Conservation (phyloP, 1,140 invertebrate species). For the Plectus sambesii region DNA sequence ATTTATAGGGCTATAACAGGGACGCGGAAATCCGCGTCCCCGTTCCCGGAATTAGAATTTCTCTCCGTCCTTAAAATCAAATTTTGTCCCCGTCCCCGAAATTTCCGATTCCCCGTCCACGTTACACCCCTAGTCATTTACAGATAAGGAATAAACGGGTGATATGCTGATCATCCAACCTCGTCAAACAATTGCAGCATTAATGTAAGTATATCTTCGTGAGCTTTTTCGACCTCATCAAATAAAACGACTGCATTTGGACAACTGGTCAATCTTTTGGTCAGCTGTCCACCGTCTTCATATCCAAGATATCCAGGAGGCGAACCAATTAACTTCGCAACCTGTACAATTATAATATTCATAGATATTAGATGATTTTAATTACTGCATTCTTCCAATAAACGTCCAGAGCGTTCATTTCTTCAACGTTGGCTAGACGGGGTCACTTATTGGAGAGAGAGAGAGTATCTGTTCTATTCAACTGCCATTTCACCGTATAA, state of each 20-base stretch:
- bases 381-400: too few species aligned
- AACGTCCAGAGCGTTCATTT: slow-evolving; percentile 16
- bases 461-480: slow-evolving; percentile 1
- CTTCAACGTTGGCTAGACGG: neutral
- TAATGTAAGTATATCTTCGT: slow-evolving; percentile 81
- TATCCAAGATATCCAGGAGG: slow-evolving; percentile 86
- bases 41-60: too few species aligned
- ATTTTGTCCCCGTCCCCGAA: too few species aligned
- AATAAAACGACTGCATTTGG: slow-evolving; percentile 82
- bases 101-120: too few species aligned
- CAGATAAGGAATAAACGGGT: too few species aligned
- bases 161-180: slow-evolving; percentile 52
- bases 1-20: too few species aligned
- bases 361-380: too few species aligned
- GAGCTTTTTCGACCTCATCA: slow-evolving; percentile 91
- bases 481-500: too few species aligned
- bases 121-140: too few species aligned
- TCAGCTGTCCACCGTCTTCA: slow-evolving; percentile 82
- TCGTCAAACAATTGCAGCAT: slow-evolving; percentile 86
- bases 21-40: too few species aligned
- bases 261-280: slow-evolving; percentile 63
- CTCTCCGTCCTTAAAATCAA: too few species aligned
- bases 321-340: slow-evolving; percentile 80
- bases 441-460: slow-evolving; percentile 2
- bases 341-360: slow-evolving; percentile 47